Base-by-base conservation (phyloP, 1,140 invertebrate species). In the Drosophila sulfurigaster region DNA sequence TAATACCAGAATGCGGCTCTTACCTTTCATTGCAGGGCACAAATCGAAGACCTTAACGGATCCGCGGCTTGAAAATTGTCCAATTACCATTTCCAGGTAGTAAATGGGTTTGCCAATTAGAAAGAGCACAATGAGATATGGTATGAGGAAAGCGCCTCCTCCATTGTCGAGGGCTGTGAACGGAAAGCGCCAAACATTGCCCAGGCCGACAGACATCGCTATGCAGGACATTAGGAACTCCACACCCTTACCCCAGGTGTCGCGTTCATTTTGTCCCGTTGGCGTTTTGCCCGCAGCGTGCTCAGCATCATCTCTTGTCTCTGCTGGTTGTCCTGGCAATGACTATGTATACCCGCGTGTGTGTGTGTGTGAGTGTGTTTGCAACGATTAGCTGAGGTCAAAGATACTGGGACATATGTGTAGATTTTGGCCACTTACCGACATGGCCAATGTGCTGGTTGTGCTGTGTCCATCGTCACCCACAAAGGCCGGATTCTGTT, bases 181-280 rank as follows among this genome's bases (percentile, higher is more conserved):
- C 0, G 96, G 96, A 92, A 98, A 98, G 1, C 93, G 90, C 97
- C 97, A 98, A 30, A 98, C 95, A 89, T 98, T 98, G n/a, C 97
- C 97, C 35, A 98, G 93, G 1, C 96, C 97, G 7, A 98, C 96
- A 1, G 97, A 97, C 93, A 97, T 96, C 16, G 96, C 96, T 35
- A 97, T 96, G 86, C 96, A 96, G 2, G 96, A 96, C 92, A 97
- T 95, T 2, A 98, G 92, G 90, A 98, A 98, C 93, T 98, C 96
- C 3, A 96, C 78, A 58, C 95, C 94, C 72, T 95, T 96, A 45
- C 94, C 95, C 97, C 97, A 98, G 69, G 95, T 95, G 10, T 94
- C 95, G 46, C 96, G 92, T 69, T 93, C 92, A 16, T 54, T 5
- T 6, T 30, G 59, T n/a, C 56, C 16, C 20, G 56, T 62, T 0